Base-by-base conservation (phyloP, 2,113 vertebrate species). In the Nipponia nippon region DNA sequence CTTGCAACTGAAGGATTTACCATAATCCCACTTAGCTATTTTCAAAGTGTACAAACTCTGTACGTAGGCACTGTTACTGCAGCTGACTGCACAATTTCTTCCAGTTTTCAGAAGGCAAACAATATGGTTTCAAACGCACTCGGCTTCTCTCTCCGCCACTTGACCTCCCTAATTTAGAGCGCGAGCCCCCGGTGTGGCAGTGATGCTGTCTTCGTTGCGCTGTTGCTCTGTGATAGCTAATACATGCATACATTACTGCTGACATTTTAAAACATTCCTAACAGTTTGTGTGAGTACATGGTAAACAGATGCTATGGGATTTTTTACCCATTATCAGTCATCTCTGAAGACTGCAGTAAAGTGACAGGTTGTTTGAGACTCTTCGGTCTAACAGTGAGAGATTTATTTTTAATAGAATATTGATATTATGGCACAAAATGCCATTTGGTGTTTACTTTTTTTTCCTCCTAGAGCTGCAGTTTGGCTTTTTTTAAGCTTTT, bases 351-450 rank as follows among this genome's bases (percentile, higher is more conserved):
- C 97, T 96, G 97, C 97, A 97, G 92, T 97, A 89, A 98, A 98
- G 98, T 97, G 98, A 98, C 98, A 98, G 96, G 95, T 97, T 98
- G 96, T 97, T 97, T 97, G 97, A 98, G 98, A 98, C 90, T 97
- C 97, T 98, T 97, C 34, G 19, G 97, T 97, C 96, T 98, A 98
- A 97, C 71, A 97, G 95, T 85, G 55, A 98, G 97, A 98, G 97
- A 98, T 98, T 98, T 98, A 97, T 97, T 98, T 98, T 98, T 98
- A 98, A 98, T 98, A 98, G 98, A 98, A 97, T 98, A 98, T 98
- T 98, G 98, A 98, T 98, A 98, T 98, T 97, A 96, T 65, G 90
- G 97, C 92, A 95, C 96, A 94, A 97, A 97, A 97, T 97, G 90
- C 95, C 95, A 97, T 97, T 98, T 97, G 96, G 95, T 95, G 89